Evolutionary conservation across 2,113 vertebrate species (phyloP).

Genomic region (Ranitomeya imitator): DNA sequence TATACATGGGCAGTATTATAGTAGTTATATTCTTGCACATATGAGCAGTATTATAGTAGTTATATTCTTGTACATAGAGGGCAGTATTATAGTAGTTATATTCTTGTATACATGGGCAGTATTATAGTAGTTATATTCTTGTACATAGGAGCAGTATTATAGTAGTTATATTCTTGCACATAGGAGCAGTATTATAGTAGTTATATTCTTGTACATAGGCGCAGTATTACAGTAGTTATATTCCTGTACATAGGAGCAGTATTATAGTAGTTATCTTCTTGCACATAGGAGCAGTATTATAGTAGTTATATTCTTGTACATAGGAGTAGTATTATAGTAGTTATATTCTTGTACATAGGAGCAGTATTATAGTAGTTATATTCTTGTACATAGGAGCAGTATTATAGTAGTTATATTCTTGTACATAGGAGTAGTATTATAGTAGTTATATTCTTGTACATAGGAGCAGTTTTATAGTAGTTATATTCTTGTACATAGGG

Average conservation of each 20-base stretch:
- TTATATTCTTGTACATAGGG: too few species aligned
- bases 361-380: background rate
- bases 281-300: background rate
- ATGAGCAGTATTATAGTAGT: background rate
- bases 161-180: background rate
- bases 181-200: conserved; percentile 1
- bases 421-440: too few species aligned
- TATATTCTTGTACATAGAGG: too few species aligned
- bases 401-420: too few species aligned
- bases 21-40: background rate
- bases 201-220: background rate
- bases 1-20: background rate
- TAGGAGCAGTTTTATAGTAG: too few species aligned
- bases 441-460: too few species aligned
- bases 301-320: conserved; percentile 1
- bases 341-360: background rate
- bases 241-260: background rate
- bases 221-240: conserved; percentile 14
- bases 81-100: conserved; percentile 13
- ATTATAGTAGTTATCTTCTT: background rate
- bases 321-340: background rate
- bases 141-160: background rate
- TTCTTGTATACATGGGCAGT: background rate
- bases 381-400: background rate
- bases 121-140: conserved; percentile 17